Evolutionary conservation across 2,113 vertebrate genomes (phyloP).

Genomic region (Motacilla alba): DNA sequence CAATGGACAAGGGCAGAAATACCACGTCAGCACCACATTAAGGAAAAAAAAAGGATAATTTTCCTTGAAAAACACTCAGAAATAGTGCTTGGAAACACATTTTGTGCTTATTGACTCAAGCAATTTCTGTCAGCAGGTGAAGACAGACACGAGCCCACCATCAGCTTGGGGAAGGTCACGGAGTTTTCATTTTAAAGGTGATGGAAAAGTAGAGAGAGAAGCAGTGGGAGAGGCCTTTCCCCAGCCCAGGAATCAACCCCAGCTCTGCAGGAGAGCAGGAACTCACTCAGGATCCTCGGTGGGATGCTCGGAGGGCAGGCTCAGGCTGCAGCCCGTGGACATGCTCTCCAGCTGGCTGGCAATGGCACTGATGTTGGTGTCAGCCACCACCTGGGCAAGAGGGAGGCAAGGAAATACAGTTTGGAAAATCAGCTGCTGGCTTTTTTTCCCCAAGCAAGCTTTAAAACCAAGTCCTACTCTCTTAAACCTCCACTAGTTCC

Average conservation of each 20-base stretch:
- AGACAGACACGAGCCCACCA: background rate
- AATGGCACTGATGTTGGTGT: conserved; percentile 92
- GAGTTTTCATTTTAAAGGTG: background rate
- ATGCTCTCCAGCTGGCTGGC: conserved; percentile 89
- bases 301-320: conserved; percentile 65
- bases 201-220: background rate
- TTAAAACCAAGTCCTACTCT: background rate
- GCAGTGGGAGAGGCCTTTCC: background rate
- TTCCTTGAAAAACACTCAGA: background rate
- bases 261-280: background rate
- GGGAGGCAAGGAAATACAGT: background rate
- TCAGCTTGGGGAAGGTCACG: background rate
- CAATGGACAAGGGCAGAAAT: background rate
- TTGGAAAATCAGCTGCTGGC: rapidly evolving
- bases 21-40: background rate
- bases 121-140: background rate
- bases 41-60: background rate
- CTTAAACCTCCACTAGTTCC: background rate
- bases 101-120: background rate
- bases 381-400: conserved; percentile 84
- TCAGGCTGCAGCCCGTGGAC: conserved; percentile 68
- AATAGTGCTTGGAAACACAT: background rate
- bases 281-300: conserved; percentile 85
- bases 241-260: background rate
- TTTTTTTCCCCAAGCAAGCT: background rate